These are phyloP conservation scores for Nysson spinosus DNA, from an alignment of 2,888 invertebrate species.

Conservation along the genomic window DNA sequence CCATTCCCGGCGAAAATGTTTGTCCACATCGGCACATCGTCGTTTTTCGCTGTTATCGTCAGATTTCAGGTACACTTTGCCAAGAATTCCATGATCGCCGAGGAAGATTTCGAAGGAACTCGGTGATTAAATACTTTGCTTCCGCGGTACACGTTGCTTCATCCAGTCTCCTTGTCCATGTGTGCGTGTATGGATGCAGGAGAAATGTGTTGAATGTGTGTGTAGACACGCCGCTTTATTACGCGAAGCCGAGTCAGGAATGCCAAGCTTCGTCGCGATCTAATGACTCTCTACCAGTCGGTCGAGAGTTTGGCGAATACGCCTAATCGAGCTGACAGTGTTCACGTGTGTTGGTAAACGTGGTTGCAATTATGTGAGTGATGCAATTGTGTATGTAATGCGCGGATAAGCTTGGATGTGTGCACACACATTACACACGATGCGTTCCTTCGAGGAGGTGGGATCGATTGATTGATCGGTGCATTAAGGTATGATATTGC, in stretches of 20 bases:
- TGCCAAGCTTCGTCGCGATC: conserved; percentile 48
- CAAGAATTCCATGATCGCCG: conserved; percentile 2
- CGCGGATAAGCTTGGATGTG: no score
- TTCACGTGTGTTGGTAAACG: conserved; percentile 17
- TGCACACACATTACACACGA: no score
- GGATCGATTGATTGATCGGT: conserved; percentile 60
- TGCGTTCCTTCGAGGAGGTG: conserved; percentile 22
- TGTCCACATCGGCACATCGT: no score
- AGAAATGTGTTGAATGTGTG: background rate
- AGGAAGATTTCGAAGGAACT: conserved; percentile 6
- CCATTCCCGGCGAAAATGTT: no score
- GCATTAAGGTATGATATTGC: conserved; percentile 33
- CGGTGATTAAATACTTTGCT: conserved; percentile 24
- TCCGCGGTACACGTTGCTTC: no score
- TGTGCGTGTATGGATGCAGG: no score
- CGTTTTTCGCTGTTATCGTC: background rate
- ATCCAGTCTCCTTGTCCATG: no score
- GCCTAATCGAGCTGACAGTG: conserved; percentile 45
- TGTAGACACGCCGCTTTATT: conserved; percentile 35
- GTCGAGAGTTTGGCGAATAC: conserved; percentile 44
- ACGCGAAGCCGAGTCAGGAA: conserved; percentile 42
- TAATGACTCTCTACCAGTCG: conserved; percentile 47
- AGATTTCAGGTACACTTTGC: background rate
- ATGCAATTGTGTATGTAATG: no score
- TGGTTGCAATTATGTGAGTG: conserved; percentile 12